Evolutionary conservation across 2,113 vertebrate species (phyloP).

Genomic region (Dicaeum eximium): DNA sequence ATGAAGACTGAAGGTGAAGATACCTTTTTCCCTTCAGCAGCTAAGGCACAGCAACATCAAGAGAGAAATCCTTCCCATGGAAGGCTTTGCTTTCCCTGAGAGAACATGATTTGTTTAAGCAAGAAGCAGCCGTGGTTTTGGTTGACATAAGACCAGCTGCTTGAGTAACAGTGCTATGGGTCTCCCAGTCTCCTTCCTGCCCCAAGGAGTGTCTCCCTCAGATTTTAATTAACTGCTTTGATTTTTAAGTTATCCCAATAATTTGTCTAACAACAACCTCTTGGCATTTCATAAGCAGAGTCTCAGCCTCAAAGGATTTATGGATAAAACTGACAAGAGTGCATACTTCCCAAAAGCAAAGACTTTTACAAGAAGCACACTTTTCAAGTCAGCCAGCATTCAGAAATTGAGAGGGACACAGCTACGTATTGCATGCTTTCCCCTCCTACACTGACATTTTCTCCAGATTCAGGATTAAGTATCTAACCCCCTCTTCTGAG

Average conservation of each 20-base stretch:
- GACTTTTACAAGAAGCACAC: neutral
- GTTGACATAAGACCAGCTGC: neutral
- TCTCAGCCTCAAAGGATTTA: neutral
- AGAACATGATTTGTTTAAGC: neutral
- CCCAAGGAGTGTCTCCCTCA: conserved; percentile 12
- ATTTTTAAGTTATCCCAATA: conserved; percentile 23
- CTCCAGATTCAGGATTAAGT: neutral
- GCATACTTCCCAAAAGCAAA: neutral
- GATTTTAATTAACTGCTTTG: conserved; percentile 45
- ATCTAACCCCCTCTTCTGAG: neutral
- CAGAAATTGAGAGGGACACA: neutral
- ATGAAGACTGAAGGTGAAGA: too few relatives aligned
- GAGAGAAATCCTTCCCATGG: neutral
- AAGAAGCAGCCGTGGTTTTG: neutral
- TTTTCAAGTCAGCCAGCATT: neutral
- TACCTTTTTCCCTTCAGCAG: neutral
- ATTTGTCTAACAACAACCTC: neutral
- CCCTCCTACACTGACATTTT: conserved; percentile 57
- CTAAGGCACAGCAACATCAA: neutral
- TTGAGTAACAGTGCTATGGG: neutral
- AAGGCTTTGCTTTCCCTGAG: neutral
- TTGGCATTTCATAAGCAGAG: neutral
- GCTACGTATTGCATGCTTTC: neutral
- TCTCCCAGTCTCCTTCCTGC: neutral
- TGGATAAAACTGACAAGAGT: neutral